phyloP scores from a whole-genome alignment of 2,113 vertebrate species.

The Bagarius yarrelli region DNA sequence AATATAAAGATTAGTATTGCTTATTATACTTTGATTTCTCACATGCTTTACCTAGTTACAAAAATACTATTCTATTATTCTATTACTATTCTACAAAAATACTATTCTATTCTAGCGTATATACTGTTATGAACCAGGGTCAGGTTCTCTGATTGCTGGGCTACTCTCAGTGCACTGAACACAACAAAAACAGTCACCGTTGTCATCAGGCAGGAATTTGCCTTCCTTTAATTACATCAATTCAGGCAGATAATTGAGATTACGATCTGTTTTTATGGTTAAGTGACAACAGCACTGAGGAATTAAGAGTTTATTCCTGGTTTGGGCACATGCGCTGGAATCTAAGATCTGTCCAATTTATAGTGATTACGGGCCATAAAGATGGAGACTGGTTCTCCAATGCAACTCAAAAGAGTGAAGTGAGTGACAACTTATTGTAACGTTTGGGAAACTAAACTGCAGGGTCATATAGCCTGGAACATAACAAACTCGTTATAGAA shows the following conservation, averaged over 20 bases:
- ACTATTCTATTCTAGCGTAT: neutral
- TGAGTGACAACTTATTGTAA: neutral
- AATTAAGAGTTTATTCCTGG: conserved; percentile 12
- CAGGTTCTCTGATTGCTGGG: neutral
- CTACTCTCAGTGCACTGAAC: neutral
- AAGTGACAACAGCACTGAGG: neutral
- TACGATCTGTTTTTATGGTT: conserved; percentile 7
- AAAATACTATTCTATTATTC: no score
- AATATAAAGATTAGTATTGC: neutral
- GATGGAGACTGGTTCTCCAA: neutral
- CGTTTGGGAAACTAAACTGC: neutral
- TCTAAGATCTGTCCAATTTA: neutral
- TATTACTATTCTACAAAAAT: no score
- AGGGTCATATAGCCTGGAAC: neutral
- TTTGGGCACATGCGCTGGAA: conserved; percentile 5
- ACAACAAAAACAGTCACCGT: neutral
- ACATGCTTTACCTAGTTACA: neutral
- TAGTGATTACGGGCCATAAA: neutral
- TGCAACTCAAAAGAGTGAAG: neutral
- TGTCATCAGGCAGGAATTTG: neutral
- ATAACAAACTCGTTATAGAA: neutral
- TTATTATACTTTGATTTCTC: neutral
- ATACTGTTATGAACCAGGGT: neutral
- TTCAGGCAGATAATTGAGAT: neutral
- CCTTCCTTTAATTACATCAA: neutral